Base-by-base conservation (phyloP, 35 echinoderm and acorn worm genomes). In the Apostichopus californicus region DNA sequence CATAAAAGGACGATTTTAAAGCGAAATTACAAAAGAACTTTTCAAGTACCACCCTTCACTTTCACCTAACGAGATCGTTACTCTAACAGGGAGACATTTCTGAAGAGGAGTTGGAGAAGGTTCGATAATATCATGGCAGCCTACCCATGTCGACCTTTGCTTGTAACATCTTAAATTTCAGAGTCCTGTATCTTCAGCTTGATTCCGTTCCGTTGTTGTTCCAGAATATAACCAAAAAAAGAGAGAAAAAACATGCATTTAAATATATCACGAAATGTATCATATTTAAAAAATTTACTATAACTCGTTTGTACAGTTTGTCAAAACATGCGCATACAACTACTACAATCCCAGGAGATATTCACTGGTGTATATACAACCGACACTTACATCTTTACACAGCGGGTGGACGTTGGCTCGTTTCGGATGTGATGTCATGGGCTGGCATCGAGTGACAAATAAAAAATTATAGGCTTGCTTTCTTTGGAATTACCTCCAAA, bases 341-440 rank as follows among this genome's bases (percentile, higher is more conserved):
- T 18, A 46, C 34, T 46, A n/a, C 0, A 18, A 23, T 85, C 81
- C 56, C 81, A 85, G 5, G 81, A 52, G 81, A 58, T 56, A 59
- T 18, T 5, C 81, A 9, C 5, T 58, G 54, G 28, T 0, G n/a
- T 22, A 75, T 22, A 73, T 46, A 83, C 80, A 53, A 58, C 55
- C 8, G 54, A 23, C 57, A 58, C 55, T 85, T 57, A 85, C 81
- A 85, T 21, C 81, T 58, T 85, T 21, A 58, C 81, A 59, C 81
- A 85, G 81, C 81, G 81, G 81, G 81, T 63, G 81, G 54, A 58
- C 54, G 81, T 8, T 55, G 81, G 81, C 24, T 85, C 54, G 81
- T 85, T 85, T 85, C 81, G 81, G 81, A 85, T 85, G 81, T 85
- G 81, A 85, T 85, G 81, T 85, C 81, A 85, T 55, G 20, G 20